Evolutionary conservation across 2,888 invertebrate genomes (phyloP), one percentile per base, ranked within the genome.

Genomic region (Tubulanus polymorphus): DNA sequence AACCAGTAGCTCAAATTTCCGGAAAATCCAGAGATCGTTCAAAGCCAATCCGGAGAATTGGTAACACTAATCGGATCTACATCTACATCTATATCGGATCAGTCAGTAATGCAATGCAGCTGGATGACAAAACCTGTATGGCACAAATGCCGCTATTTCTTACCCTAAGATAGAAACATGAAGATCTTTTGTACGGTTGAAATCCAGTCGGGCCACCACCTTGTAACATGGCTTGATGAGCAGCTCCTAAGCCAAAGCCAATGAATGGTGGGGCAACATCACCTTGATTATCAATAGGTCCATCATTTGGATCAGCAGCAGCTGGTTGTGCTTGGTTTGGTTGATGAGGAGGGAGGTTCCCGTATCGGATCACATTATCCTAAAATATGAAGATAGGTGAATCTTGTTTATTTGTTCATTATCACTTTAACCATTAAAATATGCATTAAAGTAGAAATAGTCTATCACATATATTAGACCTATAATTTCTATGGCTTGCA

Each of bases 181-280:
- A 85, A 0, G 93, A 94, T 45, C 87, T 84, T n/a, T 85, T 84
- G 78, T 94, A 97, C 0, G 94, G 92, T 79, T 94, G 93, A 78
- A 89, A 92, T 26, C 90, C 90, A 30, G 76, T 73, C 25, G 89
- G 86, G 20, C 82, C 82, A 70, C 92, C 90, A 50, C 92, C 86
- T 69, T 93, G 89, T 70, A 93, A 83, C 59, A 95, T 81, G 0
- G 93, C 93, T 81, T 93, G 87, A 81, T 93, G 93, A 0, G 89
- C 93, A 0, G 90, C 92, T 0, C 89, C 93, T 8, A 85, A 74
- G 48, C 82, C 83, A 64, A n/a, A n/a, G n/a, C n/a, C n/a, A n/a
- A 50, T 53, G 32, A n/a, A 45, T 6, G 55, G 55, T 15, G 48
- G 63, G 6, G 51, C 53, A 1, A 45, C 48, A 6, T 59, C 52